These are phyloP conservation scores for Nannobrachium achirus DNA, from an alignment of 2,113 vertebrate species.

Conservation along the genomic window DNA sequence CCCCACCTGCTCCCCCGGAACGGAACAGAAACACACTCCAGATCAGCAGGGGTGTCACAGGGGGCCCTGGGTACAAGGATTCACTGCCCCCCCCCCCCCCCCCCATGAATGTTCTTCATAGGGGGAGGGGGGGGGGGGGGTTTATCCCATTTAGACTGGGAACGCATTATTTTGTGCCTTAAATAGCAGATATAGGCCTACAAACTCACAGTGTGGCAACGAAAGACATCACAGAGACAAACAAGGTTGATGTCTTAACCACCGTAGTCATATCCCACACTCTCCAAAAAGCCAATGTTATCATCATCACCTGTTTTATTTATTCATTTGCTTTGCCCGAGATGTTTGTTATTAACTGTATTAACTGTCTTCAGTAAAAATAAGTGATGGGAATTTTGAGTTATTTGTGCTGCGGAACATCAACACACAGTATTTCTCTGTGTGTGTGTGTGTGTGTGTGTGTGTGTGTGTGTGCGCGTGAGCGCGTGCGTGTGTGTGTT, in stretches of 20 bases:
- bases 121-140: too few relatives aligned
- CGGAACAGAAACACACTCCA: constrained; percentile 13
- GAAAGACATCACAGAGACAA: too few relatives aligned
- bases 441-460: constrained; percentile 44
- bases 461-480: constrained; percentile 42
- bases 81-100: too few relatives aligned
- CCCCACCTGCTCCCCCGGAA: constrained; percentile 45
- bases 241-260: not conserved
- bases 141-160: too few relatives aligned
- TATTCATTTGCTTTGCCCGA: constrained; percentile 13
- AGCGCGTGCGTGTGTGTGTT: too few relatives aligned
- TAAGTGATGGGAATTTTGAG: constrained; percentile 30
- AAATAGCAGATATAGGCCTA: too few relatives aligned
- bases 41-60: constrained; percentile 4
- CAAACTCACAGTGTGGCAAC: too few relatives aligned
- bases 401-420: constrained; percentile 23
- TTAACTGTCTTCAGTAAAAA: constrained; percentile 12
- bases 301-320: too few relatives aligned
- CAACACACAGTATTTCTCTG: constrained; percentile 38
- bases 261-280: constrained; percentile 6
- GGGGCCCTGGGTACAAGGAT: too few relatives aligned
- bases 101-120: too few relatives aligned
- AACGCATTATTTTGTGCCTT: too few relatives aligned
- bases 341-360: constrained; percentile 24
- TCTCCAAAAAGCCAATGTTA: not conserved